These are phyloP conservation scores for Oscheius sp. DNA, from an alignment of 2,888 invertebrate species.

Conservation along the genomic window DNA sequence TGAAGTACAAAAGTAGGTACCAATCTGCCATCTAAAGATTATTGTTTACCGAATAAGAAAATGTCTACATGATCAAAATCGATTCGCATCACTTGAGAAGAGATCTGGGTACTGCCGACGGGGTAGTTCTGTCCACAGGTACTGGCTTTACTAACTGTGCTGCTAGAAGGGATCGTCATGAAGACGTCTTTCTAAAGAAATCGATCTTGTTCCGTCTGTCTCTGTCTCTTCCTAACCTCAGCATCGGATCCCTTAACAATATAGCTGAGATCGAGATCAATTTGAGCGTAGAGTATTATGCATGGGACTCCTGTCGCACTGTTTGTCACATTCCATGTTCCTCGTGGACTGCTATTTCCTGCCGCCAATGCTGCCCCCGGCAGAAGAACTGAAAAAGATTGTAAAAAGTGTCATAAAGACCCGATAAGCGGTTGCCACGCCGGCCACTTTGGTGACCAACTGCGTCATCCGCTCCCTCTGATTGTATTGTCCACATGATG, in stretches of 20 bases:
- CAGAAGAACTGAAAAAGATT: constrained; percentile 16
- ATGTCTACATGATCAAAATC: constrained; percentile 28
- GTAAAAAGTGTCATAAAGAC: constrained; percentile 17
- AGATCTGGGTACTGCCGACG: neutral
- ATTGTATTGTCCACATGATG: no score
- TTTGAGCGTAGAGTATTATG: constrained; percentile 43
- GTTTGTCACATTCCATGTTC: constrained; percentile 37
- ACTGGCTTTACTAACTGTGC: constrained; percentile 5
- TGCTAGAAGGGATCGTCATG: constrained; percentile 1
- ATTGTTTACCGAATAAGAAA: no score
- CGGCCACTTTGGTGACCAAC: neutral
- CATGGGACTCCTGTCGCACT: constrained; percentile 38
- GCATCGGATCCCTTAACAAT: constrained; percentile 28
- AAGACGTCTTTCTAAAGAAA: constrained; percentile 24
- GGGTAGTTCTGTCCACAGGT: neutral
- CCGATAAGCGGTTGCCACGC: constrained; percentile 24
- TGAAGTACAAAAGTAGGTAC: constrained; percentile 22
- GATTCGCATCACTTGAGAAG: constrained; percentile 11
- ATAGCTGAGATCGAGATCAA: constrained; percentile 51
- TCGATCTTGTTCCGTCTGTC: neutral
- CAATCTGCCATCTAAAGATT: constrained; percentile 31
- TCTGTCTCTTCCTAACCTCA: neutral
- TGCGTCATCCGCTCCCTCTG: no score
- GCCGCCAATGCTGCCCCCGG: neutral
- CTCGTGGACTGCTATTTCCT: constrained; percentile 8